A percentile compares a stretch with the other conserved stretches of the same genome.
Conservation (phyloP, 2,797 vertebrate genomes). For the Coccyzus lansbergi region DNA sequence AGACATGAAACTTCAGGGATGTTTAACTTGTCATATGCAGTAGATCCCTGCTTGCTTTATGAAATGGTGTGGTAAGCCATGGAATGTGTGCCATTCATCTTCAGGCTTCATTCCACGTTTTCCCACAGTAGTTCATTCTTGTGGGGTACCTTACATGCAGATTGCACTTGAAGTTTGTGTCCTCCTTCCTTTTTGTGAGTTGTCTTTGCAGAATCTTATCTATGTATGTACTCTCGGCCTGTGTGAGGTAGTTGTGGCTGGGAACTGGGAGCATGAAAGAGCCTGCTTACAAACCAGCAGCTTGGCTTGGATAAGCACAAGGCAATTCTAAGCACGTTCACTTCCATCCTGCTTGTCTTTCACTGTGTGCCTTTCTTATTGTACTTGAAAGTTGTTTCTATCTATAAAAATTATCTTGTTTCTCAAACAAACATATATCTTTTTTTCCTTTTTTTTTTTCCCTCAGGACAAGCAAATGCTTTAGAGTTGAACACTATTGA, state of each 20-base stretch:
- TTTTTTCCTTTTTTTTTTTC: background rate
- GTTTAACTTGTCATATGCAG: background rate
- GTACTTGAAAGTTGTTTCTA: background rate
- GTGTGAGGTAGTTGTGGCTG: background rate
- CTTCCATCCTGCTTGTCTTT: background rate
- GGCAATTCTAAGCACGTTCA: background rate
- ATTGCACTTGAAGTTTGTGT: background rate
- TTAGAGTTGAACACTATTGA: background rate
- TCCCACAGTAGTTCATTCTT: background rate
- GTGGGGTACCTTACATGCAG: background rate
- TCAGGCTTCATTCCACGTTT: background rate
- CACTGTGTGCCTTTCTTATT: background rate
- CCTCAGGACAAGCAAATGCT: background rate
- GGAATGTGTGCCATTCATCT: background rate
- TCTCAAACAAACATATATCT: background rate
- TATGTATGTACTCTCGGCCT: background rate
- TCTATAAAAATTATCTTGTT: background rate
- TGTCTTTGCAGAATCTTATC: background rate
- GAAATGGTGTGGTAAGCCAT: rapidly evolving
- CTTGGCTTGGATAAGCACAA: background rate
- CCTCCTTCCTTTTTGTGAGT: background rate
- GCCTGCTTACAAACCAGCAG: background rate
- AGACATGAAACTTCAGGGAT: background rate
- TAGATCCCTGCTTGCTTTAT: background rate
- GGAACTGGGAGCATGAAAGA: background rate